A percentile compares a stretch with the other conserved stretches of the same genome.
Conservation (phyloP, 2,888 invertebrate species). For the Aethes cnicana region DNA sequence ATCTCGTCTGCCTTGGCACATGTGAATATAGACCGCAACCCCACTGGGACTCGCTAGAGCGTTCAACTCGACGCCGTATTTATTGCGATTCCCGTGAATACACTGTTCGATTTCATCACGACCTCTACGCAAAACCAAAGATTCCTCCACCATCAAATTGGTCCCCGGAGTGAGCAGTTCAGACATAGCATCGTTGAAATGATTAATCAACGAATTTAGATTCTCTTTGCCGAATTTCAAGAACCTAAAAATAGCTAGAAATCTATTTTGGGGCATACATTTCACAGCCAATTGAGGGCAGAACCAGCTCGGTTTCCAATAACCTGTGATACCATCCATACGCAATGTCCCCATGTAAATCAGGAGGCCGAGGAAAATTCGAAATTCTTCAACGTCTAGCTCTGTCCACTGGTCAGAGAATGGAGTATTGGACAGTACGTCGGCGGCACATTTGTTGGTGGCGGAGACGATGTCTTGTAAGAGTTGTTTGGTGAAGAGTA, state of each 20-base stretch:
- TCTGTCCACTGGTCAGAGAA: no score
- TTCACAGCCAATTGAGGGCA: no score
- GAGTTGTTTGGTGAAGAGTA: no score
- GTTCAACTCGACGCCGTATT: constrained; percentile 51
- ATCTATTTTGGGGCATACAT: no score
- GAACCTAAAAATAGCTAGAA: constrained; percentile 47
- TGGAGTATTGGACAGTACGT: no score
- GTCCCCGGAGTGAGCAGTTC: constrained; percentile 43
- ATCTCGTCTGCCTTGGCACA: neutral
- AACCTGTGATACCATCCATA: no score
- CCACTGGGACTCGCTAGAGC: constrained; percentile 49
- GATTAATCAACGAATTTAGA: constrained; percentile 46
- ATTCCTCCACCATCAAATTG: constrained; percentile 46
- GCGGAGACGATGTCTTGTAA: no score
- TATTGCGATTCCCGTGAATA: constrained; percentile 47
- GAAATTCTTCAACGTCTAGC: no score
- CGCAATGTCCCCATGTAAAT: no score
- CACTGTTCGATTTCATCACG: constrained; percentile 45
- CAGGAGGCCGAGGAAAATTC: no score
- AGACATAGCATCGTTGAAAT: constrained; percentile 49
- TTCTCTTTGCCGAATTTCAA: constrained; percentile 46
- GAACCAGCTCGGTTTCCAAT: no score
- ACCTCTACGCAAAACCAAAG: constrained; percentile 51
- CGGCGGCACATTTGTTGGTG: no score
- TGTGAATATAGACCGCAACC: constrained; percentile 4